Evolutionary conservation across 2,797 vertebrate species (phyloP).

Genomic region (Thripadectes ignobilis): DNA sequence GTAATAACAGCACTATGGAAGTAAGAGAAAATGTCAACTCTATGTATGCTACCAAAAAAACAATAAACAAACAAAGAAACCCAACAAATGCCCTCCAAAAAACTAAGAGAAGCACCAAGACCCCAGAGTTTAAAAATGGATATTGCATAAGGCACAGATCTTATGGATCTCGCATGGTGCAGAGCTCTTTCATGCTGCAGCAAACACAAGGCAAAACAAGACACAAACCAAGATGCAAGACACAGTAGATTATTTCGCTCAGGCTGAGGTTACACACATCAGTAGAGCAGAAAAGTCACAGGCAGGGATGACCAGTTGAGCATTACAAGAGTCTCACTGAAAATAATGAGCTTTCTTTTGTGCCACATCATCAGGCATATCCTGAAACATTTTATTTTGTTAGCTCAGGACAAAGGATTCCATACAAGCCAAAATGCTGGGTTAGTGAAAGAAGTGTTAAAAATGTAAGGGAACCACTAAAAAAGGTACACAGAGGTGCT

Average conservation of each 20-base stretch:
- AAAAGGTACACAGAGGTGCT: background rate
- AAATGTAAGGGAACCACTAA: background rate
- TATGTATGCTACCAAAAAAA: background rate
- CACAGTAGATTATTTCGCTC: background rate
- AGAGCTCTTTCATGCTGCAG: background rate
- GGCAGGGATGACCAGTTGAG: background rate
- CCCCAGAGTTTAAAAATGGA: background rate
- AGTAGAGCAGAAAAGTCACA: background rate
- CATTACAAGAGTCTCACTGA: background rate
- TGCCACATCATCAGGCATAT: background rate
- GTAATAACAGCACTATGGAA: background rate
- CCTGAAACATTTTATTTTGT: background rate
- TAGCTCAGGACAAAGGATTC: background rate
- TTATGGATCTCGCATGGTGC: background rate
- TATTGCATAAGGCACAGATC: background rate
- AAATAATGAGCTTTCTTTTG: background rate
- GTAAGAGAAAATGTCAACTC: background rate
- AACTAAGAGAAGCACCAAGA: background rate
- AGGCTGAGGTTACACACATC: background rate
- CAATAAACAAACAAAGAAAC: background rate
- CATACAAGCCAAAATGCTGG: background rate
- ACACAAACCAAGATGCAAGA: background rate
- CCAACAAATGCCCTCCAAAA: rapidly evolving
- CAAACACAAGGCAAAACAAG: background rate
- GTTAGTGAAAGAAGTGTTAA: background rate